A percentile compares a stretch with the other conserved stretches of the same genome.
phyloP scores from a whole-genome alignment of 1,140 invertebrate species.

The Halictus rubicundus region DNA sequence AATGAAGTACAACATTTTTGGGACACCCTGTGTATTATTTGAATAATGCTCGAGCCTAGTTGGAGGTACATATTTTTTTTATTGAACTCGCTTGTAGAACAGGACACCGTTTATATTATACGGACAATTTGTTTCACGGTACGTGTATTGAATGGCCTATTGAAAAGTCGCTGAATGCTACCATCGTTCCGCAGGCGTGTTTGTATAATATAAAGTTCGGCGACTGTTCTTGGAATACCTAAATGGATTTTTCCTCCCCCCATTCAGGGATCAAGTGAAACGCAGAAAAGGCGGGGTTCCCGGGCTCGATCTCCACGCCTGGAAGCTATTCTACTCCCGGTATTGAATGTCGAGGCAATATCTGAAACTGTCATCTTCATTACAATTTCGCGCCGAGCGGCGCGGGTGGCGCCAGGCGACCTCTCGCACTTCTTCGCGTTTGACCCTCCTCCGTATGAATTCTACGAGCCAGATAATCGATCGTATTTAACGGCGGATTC shows the following conservation, averaged over 20 bases:
- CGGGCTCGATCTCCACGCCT: conserved; percentile 7
- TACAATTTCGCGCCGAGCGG: neutral
- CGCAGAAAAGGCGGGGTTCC: conserved; percentile 4
- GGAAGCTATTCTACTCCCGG: neutral
- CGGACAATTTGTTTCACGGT: conserved; percentile 1
- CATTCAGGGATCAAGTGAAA: neutral
- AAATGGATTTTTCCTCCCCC: conserved; percentile 14
- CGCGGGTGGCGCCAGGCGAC: neutral
- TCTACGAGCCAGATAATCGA: conserved; percentile 7
- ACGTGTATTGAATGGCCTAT: neutral
- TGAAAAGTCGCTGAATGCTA: too few relatives aligned
- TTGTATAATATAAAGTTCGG: neutral
- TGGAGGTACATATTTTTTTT: too few relatives aligned
- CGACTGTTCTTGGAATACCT: conserved; percentile 22
- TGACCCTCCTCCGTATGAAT: neutral
- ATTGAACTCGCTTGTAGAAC: too few relatives aligned
- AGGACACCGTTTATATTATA: neutral
- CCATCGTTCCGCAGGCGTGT: neutral
- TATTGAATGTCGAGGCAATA: conserved; percentile 28
- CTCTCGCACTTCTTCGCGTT: neutral
- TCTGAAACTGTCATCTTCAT: conserved; percentile 27
- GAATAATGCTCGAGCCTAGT: too few relatives aligned
- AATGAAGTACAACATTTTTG: too few relatives aligned
- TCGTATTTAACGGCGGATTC: conserved; percentile 5
- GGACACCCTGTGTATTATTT: too few relatives aligned